Conservation (phyloP, 2,113 vertebrate genomes). For the Nerophis ophidion region DNA sequence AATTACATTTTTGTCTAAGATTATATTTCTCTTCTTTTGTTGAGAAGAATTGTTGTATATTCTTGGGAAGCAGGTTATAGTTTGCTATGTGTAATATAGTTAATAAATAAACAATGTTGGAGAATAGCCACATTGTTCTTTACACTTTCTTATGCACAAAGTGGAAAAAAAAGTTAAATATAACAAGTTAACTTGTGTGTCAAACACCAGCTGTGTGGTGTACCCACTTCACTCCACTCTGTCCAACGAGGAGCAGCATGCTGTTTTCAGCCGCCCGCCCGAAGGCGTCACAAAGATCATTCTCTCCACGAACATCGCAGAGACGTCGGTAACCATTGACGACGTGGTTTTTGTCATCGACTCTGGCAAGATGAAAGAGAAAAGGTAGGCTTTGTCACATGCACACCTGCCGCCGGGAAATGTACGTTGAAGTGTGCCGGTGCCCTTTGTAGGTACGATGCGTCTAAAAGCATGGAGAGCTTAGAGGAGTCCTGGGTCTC, state of each 20-base stretch:
- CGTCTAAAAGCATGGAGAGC: slow-evolving; percentile 96
- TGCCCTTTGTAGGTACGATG: slow-evolving; percentile 78
- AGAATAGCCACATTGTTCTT: too few species aligned
- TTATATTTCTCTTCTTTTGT: too few species aligned
- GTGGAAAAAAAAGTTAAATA: too few species aligned
- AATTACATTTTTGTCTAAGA: too few species aligned
- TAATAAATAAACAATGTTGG: too few species aligned
- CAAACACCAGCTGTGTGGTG: slow-evolving; percentile 77
- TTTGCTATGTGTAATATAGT: too few species aligned
- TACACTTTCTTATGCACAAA: too few species aligned
- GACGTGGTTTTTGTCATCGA: slow-evolving; percentile 96
- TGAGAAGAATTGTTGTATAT: too few species aligned
- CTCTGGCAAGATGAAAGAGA: slow-evolving; percentile 97
- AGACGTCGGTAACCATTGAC: slow-evolving; percentile 95
- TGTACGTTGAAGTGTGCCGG: not conserved
- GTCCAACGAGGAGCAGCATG: slow-evolving; percentile 93
- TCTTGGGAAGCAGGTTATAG: too few species aligned
- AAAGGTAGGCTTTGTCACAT: slow-evolving; percentile 71
- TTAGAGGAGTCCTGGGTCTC: slow-evolving; percentile 93
- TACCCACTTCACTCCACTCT: slow-evolving; percentile 92
- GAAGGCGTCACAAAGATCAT: slow-evolving; percentile 89
- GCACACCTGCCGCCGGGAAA: not conserved
- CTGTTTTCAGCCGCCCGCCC: slow-evolving; percentile 84
- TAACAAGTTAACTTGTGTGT: not conserved
- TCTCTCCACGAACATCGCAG: slow-evolving; percentile 97